Evolutionary conservation across 1,140 invertebrate species (phyloP).

Genomic region (Medauroidea extradentata): DNA sequence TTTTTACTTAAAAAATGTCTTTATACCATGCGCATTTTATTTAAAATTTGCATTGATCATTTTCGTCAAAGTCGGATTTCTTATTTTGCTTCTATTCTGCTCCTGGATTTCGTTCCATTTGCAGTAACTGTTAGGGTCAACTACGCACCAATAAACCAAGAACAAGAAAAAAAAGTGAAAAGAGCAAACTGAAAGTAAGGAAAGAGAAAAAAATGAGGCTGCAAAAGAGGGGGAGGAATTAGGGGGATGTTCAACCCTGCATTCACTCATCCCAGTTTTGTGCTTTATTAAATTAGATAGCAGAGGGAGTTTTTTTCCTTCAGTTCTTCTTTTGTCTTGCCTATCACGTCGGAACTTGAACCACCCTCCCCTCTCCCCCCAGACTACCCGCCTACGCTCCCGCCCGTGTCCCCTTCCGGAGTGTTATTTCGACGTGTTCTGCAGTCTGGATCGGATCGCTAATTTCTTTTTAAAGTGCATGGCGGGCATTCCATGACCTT

Average conservation of each 20-base stretch:
- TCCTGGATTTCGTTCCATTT: background rate
- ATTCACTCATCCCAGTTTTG: background rate
- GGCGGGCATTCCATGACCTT: background rate
- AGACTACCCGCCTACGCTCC: too few relatives aligned
- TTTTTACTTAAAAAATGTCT: background rate
- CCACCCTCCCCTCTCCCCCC: background rate
- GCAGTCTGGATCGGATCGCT: background rate
- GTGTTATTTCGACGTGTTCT: slow-evolving; percentile 3
- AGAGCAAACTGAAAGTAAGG: too few relatives aligned
- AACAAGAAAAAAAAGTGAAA: background rate
- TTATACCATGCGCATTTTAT: background rate
- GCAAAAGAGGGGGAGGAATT: background rate
- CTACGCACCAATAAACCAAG: background rate
- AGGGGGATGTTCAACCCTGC: too few relatives aligned
- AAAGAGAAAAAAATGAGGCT: background rate
- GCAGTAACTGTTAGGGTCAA: background rate
- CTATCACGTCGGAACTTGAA: background rate
- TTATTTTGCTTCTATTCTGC: background rate
- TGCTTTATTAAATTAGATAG: slow-evolving; percentile 3
- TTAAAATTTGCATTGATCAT: too few relatives aligned
- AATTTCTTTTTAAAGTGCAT: slow-evolving; percentile 6
- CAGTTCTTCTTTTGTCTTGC: background rate
- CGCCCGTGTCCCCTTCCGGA: too few relatives aligned
- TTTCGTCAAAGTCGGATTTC: background rate
- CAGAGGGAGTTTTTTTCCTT: background rate